Conservation (phyloP, 2,888 invertebrate species). For the Sacculina carcini region DNA sequence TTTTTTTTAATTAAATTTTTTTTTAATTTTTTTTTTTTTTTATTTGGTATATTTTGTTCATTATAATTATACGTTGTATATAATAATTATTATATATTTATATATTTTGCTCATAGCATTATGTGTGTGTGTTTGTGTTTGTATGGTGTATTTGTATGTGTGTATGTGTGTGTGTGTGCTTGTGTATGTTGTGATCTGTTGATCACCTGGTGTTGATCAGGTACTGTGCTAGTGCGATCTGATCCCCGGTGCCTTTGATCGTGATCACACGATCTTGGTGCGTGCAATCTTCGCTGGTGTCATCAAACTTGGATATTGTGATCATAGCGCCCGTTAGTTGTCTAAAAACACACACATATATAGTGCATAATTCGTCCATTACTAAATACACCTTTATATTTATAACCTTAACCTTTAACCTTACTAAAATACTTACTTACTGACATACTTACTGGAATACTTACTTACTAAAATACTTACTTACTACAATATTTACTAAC, state of each 20-base stretch:
- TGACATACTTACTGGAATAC: too few species aligned
- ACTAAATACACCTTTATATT: too few species aligned
- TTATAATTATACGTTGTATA: too few species aligned
- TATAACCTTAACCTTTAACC: too few species aligned
- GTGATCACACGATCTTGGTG: conserved; percentile 89
- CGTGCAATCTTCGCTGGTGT: conserved; percentile 57
- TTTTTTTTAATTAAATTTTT: too few species aligned
- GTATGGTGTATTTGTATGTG: not conserved
- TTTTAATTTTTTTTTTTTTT: too few species aligned
- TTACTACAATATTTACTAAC: too few species aligned
- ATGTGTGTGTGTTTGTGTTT: not conserved
- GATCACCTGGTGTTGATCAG: conserved; percentile 97
- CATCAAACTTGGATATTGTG: conserved; percentile 94
- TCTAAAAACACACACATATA: conserved; percentile 24
- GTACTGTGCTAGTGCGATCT: conserved; percentile 90
- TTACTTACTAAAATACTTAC: too few species aligned
- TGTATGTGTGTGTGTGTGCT: not conserved
- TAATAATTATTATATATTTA: not conserved
- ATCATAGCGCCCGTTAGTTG: conserved; percentile 95
- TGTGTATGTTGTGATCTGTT: not conserved
- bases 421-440: too few species aligned
- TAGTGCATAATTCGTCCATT: too few species aligned
- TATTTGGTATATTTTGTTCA: too few species aligned
- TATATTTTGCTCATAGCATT: not conserved
- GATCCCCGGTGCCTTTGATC: conserved; percentile 87